A percentile compares a stretch with the other conserved stretches of the same genome.
Evolutionary conservation across 2,797 vertebrate genomes (phyloP).

Genomic region (Microctenopoma lineatum): DNA sequence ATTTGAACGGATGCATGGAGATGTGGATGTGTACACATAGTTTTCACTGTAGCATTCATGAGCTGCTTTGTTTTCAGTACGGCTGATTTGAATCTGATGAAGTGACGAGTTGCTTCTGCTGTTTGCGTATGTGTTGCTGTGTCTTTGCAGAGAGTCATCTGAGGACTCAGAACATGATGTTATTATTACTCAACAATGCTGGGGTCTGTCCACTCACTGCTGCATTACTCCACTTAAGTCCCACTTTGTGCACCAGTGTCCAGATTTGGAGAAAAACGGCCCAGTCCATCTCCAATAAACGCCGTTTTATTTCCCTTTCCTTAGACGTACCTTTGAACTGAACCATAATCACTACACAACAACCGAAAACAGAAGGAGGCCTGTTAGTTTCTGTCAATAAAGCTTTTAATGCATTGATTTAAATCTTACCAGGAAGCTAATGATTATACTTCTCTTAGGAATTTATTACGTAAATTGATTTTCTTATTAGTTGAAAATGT

Average conservation of each 20-base stretch:
- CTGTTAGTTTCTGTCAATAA: background rate
- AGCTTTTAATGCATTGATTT: constrained; percentile 21
- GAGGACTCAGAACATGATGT: constrained; percentile 40
- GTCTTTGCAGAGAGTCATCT: constrained; percentile 36
- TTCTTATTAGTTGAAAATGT: constrained; percentile 30
- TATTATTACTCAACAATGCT: constrained; percentile 55
- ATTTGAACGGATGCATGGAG: constrained; percentile 49
- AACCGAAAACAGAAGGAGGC: background rate
- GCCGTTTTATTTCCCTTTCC: background rate
- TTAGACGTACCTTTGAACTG: background rate
- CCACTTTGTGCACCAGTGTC: constrained; percentile 11
- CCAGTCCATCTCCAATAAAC: background rate
- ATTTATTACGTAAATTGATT: constrained; percentile 23
- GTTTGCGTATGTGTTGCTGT: constrained; percentile 33
- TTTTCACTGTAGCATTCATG: background rate
- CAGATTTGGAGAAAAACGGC: constrained; percentile 13
- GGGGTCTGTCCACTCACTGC: constrained; percentile 45
- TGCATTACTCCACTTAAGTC: constrained; percentile 40
- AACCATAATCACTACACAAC: background rate
- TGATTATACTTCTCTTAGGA: constrained; percentile 16
- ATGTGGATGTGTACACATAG: constrained; percentile 11
- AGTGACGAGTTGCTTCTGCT: constrained; percentile 36
- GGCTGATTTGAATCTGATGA: constrained; percentile 7
- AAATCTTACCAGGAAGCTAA: constrained; percentile 23
- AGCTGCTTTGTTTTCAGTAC: background rate